Evolutionary conservation across 2,888 invertebrate genomes (phyloP), one percentile per base, ranked within the genome.

Genomic region (Pachydiplax longipennis): DNA sequence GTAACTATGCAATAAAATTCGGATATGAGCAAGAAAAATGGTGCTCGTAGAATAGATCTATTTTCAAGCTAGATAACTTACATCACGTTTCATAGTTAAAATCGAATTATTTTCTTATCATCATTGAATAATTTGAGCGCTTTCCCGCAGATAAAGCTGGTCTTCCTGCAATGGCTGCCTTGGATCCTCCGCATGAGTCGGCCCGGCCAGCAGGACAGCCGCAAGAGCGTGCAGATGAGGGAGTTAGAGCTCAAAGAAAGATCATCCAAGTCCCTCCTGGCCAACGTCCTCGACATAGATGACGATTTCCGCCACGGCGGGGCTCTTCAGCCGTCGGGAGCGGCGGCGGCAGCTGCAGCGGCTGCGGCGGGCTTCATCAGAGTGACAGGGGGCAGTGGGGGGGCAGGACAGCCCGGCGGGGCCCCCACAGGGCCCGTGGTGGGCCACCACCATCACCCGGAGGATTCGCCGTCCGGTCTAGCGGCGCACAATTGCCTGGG

Each of bases 121-220:
- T n/a, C n/a, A n/a, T n/a, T n/a, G n/a, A n/a, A 10, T 48, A 6
- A 48, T 37, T n/a, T 65, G 18, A n/a, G 40, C 5, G 18, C n/a
- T 44, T 15, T 22, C 25, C 0, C 94, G 25, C 95, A 98, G 98
- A 97, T 98, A 93, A 97, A 97, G 94, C 96, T 97, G 93, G 96
- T 99, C 94, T 98, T 99, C 95, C 96, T 99, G 93, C 97, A 98
- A 94, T 99, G 99, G 99, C 95, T 99, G 94, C 99, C 99, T 93
- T 99, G 98, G 96, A 95, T 99, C 93, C 96, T 99, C 94, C 96
- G 99, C 93, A 99, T 99, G 99, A 97, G 97, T 93, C 95, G 97
- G 92, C 97, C 97, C 80, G 94, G 94, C 92, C 93, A 94, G 93
- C 93, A 95, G 93, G 95, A 95, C 93, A 95, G 94, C 93, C 95